Conservation (phyloP, 2,113 vertebrate genomes). For the Gymnobelideus leadbeateri region DNA sequence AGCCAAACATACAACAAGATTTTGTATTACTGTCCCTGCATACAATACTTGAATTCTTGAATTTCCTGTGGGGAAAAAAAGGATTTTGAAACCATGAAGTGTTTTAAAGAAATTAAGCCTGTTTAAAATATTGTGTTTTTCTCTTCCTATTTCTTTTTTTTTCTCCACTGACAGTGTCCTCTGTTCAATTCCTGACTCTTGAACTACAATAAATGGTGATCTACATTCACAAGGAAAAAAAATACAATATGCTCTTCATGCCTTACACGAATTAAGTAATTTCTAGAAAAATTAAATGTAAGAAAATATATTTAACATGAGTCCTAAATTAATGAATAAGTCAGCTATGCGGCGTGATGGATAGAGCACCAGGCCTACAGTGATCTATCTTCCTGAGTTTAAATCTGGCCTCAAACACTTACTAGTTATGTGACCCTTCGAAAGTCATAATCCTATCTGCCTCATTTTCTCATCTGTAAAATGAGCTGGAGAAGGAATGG, state of each 20-base stretch:
- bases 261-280: background rate
- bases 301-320: background rate
- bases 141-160: constrained; percentile 57
- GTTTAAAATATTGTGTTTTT: constrained; percentile 76
- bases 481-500: background rate
- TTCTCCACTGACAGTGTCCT: constrained; percentile 77
- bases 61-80: constrained; percentile 84
- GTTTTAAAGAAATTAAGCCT: constrained; percentile 85
- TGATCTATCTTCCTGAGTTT: background rate
- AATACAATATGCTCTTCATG: background rate
- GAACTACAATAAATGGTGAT: constrained; percentile 96
- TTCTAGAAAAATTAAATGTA: background rate
- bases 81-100: constrained; percentile 87
- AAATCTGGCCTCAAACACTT: background rate
- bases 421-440: background rate
- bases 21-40: constrained; percentile 86
- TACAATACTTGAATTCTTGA: constrained; percentile 85
- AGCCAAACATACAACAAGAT: constrained; percentile 71
- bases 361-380: background rate
- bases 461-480: background rate
- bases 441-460: background rate
- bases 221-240: constrained; percentile 85
- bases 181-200: constrained; percentile 90
- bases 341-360: no score
- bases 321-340: background rate